Percentiles rank a stretch among this genome's conserved stretches.
Evolutionary conservation across 2,888 invertebrate genomes (phyloP).

Genomic region (Balanococcus diminutus): DNA sequence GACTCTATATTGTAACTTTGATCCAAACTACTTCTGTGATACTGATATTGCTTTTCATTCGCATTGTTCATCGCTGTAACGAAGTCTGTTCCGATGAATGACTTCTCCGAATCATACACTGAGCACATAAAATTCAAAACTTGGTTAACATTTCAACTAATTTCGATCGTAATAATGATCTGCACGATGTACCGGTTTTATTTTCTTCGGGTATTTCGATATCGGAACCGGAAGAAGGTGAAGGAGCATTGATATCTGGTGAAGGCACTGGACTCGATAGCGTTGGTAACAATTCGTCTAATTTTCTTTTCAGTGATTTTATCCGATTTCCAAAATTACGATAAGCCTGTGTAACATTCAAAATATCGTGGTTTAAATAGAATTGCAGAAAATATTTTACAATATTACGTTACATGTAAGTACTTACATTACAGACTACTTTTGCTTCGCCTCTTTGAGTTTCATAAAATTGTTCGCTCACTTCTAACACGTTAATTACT

Average conservation of each 20-base stretch:
- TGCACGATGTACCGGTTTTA: conserved; percentile 45
- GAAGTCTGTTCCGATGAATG: conserved; percentile 53
- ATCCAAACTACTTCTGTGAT: not conserved
- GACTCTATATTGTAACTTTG: conserved; percentile 27
- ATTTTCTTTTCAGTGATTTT: conserved; percentile 80
- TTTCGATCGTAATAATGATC: not conserved
- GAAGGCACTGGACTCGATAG: conserved; percentile 72
- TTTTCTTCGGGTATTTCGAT: conserved; percentile 73
- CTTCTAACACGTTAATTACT: conserved; percentile 77
- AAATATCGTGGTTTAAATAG: not conserved
- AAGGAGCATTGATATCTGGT: conserved; percentile 73
- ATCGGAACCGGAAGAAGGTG: conserved; percentile 76
- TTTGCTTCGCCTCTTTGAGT: conserved; percentile 93
- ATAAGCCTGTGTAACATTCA: conserved; percentile 74
- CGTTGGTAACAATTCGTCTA: conserved; percentile 79
- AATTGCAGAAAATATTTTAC: not conserved
- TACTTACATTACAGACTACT: conserved; percentile 90
- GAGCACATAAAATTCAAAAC: too few species aligned
- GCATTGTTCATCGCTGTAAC: conserved; percentile 50
- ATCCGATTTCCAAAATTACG: conserved; percentile 91
- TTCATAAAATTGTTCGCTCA: conserved; percentile 85
- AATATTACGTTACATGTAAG: not conserved
- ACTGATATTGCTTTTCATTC: conserved; percentile 44
- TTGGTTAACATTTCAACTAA: too few species aligned
- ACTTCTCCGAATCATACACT: conserved; percentile 53